phyloP scores from a whole-genome alignment of 2,888 invertebrate species.

The Prionchulus punctatus region DNA sequence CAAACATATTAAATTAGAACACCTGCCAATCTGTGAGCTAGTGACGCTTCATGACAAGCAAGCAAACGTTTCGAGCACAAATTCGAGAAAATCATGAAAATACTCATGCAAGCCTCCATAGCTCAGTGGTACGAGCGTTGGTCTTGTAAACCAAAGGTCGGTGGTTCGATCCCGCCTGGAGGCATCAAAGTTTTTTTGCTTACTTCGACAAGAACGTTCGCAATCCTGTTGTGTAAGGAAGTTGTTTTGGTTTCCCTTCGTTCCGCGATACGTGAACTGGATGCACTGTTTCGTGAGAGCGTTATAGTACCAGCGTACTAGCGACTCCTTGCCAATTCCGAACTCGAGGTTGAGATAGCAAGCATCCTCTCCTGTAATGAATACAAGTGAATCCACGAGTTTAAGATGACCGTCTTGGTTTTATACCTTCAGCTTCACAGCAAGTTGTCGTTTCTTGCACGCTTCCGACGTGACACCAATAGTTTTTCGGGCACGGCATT shows the following conservation, averaged over 20 bases:
- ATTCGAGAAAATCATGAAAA: too few relatives aligned
- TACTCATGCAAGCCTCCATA: too few relatives aligned
- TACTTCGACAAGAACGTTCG: slow-evolving; percentile 10
- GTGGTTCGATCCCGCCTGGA: too few relatives aligned
- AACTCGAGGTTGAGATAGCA: slow-evolving; percentile 17
- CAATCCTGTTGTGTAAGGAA: slow-evolving; percentile 14
- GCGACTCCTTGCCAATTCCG: slow-evolving; percentile 16
- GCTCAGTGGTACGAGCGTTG: too few relatives aligned
- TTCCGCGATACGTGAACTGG: background rate
- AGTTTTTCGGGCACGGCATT: slow-evolving; percentile 8
- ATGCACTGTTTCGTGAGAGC: background rate
- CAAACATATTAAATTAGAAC: too few relatives aligned
- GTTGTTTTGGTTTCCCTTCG: slow-evolving; percentile 24
- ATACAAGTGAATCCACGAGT: too few relatives aligned
- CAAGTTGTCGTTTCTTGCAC: slow-evolving; percentile 12
- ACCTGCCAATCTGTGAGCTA: too few relatives aligned
- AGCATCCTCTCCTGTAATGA: slow-evolving; percentile 1
- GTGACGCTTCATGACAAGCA: too few relatives aligned
- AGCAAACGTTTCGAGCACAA: too few relatives aligned
- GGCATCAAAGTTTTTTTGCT: too few relatives aligned
- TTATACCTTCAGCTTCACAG: slow-evolving; percentile 10
- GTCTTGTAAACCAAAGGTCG: too few relatives aligned
- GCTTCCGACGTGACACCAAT: slow-evolving; percentile 14
- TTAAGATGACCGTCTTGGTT: background rate
- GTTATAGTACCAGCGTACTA: slow-evolving; percentile 4